A percentile compares a stretch with the other conserved stretches of the same genome.
Conservation (phyloP, 2,113 vertebrate genomes). For the Thryonomys swinderianus region DNA sequence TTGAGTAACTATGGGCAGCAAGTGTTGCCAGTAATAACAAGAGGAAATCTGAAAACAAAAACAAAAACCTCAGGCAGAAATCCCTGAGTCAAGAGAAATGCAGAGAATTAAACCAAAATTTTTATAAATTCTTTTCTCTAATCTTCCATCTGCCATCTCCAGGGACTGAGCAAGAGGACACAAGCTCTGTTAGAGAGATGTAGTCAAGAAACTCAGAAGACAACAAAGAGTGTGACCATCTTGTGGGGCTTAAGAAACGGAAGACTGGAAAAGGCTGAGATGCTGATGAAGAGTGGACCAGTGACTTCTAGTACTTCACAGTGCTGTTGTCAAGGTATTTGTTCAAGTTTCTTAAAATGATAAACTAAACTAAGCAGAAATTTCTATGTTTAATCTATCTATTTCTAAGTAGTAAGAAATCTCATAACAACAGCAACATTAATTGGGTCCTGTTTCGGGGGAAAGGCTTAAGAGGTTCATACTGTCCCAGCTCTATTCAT, state of each 20-base stretch:
- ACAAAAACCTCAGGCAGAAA: neutral
- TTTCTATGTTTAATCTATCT: neutral
- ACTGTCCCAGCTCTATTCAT: neutral
- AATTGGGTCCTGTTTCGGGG: neutral
- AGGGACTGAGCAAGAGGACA: neutral
- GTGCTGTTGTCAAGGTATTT: neutral
- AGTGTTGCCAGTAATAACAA: neutral
- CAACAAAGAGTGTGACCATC: neutral
- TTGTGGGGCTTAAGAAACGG: neutral
- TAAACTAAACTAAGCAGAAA: conserved; percentile 26
- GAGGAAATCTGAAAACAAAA: conserved; percentile 26
- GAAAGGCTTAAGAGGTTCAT: neutral
- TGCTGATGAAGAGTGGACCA: neutral
- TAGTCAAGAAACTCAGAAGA: neutral
- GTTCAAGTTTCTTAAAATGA: neutral
- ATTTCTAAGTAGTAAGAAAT: neutral
- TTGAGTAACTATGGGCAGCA: neutral
- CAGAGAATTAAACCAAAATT: neutral
- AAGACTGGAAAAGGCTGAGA: neutral
- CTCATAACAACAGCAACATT: neutral
- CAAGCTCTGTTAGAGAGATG: conserved; percentile 46
- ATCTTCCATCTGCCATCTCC: neutral
- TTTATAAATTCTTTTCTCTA: conserved; percentile 9
- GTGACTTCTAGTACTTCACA: neutral
- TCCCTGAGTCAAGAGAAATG: neutral